Base-by-base conservation (phyloP, 2,113 vertebrate genomes). In the Myotis lucifugus region DNA sequence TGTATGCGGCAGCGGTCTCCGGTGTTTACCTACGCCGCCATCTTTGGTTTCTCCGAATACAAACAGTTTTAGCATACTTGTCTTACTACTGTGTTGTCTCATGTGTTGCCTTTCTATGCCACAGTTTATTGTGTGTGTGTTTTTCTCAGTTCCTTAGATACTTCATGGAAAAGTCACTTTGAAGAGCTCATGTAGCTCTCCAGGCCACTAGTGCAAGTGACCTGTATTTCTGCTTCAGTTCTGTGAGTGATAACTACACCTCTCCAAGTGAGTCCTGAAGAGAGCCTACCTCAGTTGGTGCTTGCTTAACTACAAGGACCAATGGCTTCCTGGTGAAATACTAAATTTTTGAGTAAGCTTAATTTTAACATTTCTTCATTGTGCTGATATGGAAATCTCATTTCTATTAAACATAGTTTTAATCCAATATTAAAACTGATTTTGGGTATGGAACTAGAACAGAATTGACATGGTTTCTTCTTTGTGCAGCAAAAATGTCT, bases 351-450 rank as follows among this genome's bases (percentile, higher is more conserved):
- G 25, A 94, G 8, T 8, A 48, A 56, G 11, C 23, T 34, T 73
- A 88, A 85, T 95, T 85, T 77, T 23, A 78, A 27, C 12, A 76
- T 73, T 70, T 92, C 40, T 81, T 46, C 86, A 48, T 70, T 96
- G 8, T 11, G 56, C 8, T 66, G 6, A 0, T 94, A 3, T 64
- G 84, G 2, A 95, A 59, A 34, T 90, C 11, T 87, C 15, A 59
- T 66, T 91, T 91, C 21, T 95, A 66, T 27, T 48, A 77, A 93
- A 89, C 25, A 42, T 76, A 54, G 15, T 90, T 93, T 72, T 81
- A 72, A 76, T 72, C 9, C 69, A 91, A 86, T 76, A 84, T 91
- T 93, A 93, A 93, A 94, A 94, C 67, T 83, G 3, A 90, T 64
- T 94, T 90, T 0, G 14, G 8, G 4, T 85, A 70, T 37, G 23